Evolutionary conservation across 2,888 invertebrate genomes (phyloP), one percentile per base, ranked within the genome.

Genomic region (Adineta ricciae): DNA sequence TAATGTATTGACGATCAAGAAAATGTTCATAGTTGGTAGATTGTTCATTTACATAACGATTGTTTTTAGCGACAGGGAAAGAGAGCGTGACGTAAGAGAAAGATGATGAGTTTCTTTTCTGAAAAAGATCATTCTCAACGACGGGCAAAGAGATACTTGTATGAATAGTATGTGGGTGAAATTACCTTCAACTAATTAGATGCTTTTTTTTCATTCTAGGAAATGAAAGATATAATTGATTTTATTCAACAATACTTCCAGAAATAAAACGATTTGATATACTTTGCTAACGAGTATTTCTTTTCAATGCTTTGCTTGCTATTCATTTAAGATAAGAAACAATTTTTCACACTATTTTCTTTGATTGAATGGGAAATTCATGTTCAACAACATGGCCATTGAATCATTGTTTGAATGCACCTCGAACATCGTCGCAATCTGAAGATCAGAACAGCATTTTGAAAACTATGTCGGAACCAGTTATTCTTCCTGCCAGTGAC

Each of bases 401-500:
- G 16, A 64, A 64, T 64, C 27, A 27, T 11, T 64, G 64, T 7
- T 64, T 64, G 19, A 64, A 36, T 4, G 5, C 27, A 64, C 4
- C 64, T n/a, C 16, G 32, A 64, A 36, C 64, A 32, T 64, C 64
- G 14, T n/a, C 14, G 32, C 64, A 64, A 64, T 64, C 64, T 32
- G 64, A 64, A 11, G 64, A 64, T 19, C 32, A 64, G 5, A 14
- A 11, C 32, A 36, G 7, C 32, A 5, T 27, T 16, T 19, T 32
- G 19, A 64, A 32, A 5, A 64, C 16, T 32, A 64, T 19, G 64
- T 32, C 19, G 19, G 19, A 64, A 32, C 56, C 84, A 11, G 73
- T 46, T 21, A 50, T 86, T 4, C 21, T 86, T 54, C 56, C 83
- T 49, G 38, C 84, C 49, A 83, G 49, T 64, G 73, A 32, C 24